These are phyloP conservation scores for Oncorhynchus mykiss DNA, from an alignment of 2,113 vertebrate genomes.

Conservation along the genomic window DNA sequence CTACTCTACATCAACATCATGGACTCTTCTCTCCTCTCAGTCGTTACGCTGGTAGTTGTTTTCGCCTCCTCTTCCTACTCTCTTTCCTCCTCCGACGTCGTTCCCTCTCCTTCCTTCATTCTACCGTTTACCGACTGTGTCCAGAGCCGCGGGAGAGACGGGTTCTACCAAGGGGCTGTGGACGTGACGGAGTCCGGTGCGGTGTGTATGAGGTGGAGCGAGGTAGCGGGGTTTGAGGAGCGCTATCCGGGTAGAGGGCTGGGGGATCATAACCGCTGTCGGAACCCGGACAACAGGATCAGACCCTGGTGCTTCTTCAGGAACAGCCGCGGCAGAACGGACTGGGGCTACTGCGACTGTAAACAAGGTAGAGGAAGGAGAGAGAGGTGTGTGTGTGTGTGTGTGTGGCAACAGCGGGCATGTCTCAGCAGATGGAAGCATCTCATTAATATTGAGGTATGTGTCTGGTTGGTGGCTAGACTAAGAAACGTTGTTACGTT, in stretches of 20 bases:
- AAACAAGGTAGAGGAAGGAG: constrained; percentile 75
- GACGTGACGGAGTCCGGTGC: constrained; percentile 80
- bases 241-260: constrained; percentile 70
- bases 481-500: too few relatives aligned
- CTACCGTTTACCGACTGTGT: constrained; percentile 64
- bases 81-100: constrained; percentile 49
- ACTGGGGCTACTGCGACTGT: constrained; percentile 86
- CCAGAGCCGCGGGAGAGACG: constrained; percentile 68
- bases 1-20: not conserved
- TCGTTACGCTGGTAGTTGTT: not conserved
- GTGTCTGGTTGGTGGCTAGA: too few relatives aligned
- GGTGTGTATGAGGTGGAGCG: constrained; percentile 80
- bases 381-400: not conserved
- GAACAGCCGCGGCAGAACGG: constrained; percentile 70
- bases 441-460: too few relatives aligned
- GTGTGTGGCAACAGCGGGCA: not conserved
- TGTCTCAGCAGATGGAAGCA: too few relatives aligned
- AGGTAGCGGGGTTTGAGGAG: constrained; percentile 73
- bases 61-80: constrained; percentile 32
- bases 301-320: constrained; percentile 83
- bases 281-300: constrained; percentile 79
- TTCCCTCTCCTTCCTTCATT: constrained; percentile 24
- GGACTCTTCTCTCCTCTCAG: not conserved
- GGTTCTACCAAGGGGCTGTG: constrained; percentile 70
- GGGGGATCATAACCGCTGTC: constrained; percentile 81